Evolutionary conservation across 2,888 invertebrate genomes (phyloP).

Genomic region (Mesorhabditis belari): DNA sequence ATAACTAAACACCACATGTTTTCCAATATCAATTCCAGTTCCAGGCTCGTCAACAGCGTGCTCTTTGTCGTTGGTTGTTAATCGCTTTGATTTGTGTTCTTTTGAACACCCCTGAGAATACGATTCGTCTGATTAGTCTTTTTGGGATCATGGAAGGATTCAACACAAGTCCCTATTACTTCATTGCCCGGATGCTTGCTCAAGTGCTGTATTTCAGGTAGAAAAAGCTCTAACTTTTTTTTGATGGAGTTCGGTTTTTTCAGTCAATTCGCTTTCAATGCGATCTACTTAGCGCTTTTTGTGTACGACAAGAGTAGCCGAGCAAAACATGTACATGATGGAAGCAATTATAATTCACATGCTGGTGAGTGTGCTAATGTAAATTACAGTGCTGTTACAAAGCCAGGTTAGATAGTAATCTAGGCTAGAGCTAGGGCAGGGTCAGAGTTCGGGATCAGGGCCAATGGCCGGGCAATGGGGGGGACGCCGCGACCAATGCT

Average conservation of each 20-base stretch:
- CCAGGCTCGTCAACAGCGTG: conserved; percentile 15
- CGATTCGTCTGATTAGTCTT: conserved; percentile 10
- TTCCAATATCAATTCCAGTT: neutral
- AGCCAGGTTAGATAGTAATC: no score
- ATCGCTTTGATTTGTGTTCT: conserved; percentile 17
- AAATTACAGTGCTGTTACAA: no score
- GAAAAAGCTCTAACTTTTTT: no score
- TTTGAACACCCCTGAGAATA: conserved; percentile 20
- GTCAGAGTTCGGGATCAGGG: no score
- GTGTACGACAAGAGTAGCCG: conserved; percentile 18
- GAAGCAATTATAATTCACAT: conserved; percentile 1
- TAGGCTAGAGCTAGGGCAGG: no score
- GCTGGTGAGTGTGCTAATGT: neutral
- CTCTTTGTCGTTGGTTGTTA: conserved; percentile 18
- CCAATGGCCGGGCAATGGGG: no score
- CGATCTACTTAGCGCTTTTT: conserved; percentile 18
- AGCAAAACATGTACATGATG: conserved; percentile 1
- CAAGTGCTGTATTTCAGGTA: conserved; percentile 20
- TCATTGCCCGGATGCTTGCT: conserved; percentile 10
- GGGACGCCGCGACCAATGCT: no score
- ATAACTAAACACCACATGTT: no score
- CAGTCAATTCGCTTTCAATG: conserved; percentile 25
- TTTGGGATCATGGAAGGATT: conserved; percentile 3
- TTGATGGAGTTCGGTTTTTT: neutral
- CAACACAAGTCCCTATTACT: neutral